Conservation (phyloP, 2,113 vertebrate genomes). For the Jacana jacana region DNA sequence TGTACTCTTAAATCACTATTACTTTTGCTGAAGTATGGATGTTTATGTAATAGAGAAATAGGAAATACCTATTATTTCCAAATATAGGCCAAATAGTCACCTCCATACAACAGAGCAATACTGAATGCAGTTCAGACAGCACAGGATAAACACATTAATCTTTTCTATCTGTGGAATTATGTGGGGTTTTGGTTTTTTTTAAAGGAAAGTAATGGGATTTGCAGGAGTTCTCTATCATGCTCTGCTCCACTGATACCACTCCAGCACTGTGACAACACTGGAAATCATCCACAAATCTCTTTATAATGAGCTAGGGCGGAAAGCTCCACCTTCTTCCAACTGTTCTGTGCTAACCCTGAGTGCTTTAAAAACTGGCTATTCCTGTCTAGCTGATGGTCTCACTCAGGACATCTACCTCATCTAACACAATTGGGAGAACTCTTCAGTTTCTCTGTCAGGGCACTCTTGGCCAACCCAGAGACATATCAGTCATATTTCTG, state of each 20-base stretch:
- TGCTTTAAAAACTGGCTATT: background rate
- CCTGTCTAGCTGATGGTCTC: background rate
- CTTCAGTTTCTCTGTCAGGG: background rate
- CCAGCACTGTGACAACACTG: background rate
- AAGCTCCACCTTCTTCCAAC: background rate
- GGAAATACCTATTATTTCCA: background rate
- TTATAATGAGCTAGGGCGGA: background rate
- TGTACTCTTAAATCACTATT: background rate
- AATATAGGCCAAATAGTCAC: background rate
- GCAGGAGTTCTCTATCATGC: background rate
- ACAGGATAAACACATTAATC: background rate
- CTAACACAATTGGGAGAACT: background rate
- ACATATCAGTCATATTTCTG: background rate
- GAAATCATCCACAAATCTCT: background rate
- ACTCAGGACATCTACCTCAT: background rate
- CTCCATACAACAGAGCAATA: background rate
- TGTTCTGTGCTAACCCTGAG: background rate
- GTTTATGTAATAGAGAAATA: background rate
- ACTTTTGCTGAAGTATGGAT: background rate
- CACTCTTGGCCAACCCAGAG: background rate
- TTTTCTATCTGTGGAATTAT: background rate
- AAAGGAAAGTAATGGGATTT: background rate
- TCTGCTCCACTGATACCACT: background rate
- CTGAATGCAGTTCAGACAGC: background rate
- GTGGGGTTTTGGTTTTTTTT: background rate